phyloP scores from a whole-genome alignment of 2,888 invertebrate genomes.

The Fabriciana adippe region DNA sequence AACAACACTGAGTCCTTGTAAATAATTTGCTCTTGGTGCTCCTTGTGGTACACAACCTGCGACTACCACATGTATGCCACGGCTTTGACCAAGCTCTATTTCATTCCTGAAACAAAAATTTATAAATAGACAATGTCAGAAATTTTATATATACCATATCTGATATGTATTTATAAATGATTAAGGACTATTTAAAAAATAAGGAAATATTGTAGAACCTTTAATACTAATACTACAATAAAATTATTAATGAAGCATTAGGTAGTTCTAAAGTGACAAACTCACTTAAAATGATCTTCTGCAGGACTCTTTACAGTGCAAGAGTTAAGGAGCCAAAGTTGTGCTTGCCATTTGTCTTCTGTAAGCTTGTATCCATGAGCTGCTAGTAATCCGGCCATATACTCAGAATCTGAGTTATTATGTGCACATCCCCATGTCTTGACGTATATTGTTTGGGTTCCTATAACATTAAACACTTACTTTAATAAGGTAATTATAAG shows the following conservation, averaged over 20 bases:
- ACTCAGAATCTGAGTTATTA: conserved; percentile 98
- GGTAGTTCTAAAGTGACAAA: background rate
- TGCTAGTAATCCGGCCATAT: conserved; percentile 97
- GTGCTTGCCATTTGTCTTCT: conserved; percentile 90
- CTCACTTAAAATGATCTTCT: conserved; percentile 92
- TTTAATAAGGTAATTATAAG: background rate
- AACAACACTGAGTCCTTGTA: conserved; percentile 94
- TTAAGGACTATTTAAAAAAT: too few relatives aligned
- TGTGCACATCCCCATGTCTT: conserved; percentile 99
- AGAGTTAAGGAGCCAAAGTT: conserved; percentile 97
- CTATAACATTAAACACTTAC: conserved; percentile 67
- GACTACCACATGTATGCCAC: conserved; percentile 93
- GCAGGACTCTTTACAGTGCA: conserved; percentile 99
- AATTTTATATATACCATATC: too few relatives aligned
- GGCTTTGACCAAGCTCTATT: conserved; percentile 87
- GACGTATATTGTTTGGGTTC: conserved; percentile 91
- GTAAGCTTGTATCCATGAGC: conserved; percentile 93
- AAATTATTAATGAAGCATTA: background rate
- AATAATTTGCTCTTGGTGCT: conserved; percentile 86
- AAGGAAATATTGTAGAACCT: too few relatives aligned
- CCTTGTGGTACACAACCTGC: conserved; percentile 99
- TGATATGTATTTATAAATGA: too few relatives aligned
- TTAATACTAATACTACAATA: background rate
- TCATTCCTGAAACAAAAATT: conserved; percentile 85
- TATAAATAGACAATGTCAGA: too few relatives aligned